A percentile compares a stretch with the other conserved stretches of the same genome.
phyloP scores from a whole-genome alignment of 2,888 invertebrate genomes.

The Sphaeridia pumilis region DNA sequence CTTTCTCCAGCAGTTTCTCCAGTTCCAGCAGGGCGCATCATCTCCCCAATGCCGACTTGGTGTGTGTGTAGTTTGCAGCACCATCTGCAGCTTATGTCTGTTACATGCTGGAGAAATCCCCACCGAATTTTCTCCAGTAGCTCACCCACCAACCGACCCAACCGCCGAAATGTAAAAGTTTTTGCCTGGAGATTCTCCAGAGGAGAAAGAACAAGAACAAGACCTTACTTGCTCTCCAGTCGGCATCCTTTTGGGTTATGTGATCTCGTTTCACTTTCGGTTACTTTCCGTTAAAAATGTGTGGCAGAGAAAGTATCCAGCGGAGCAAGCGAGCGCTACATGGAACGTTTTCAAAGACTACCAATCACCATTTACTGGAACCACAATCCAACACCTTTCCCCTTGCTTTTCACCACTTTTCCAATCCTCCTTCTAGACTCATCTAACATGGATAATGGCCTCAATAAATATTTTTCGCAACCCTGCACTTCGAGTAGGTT shows the following conservation, averaged over 20 bases:
- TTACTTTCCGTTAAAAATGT: constrained; percentile 3
- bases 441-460: neutral
- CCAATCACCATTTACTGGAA: neutral
- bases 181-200: neutral
- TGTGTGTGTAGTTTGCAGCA: too few species aligned
- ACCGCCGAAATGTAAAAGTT: neutral
- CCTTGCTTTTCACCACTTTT: neutral
- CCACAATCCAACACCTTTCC: neutral
- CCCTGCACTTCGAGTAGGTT: neutral
- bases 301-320: constrained; percentile 11
- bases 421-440: neutral
- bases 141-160: neutral
- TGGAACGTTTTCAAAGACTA: neutral
- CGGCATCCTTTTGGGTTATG: too few species aligned
- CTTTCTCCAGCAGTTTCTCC: too few species aligned
- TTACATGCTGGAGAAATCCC: neutral
- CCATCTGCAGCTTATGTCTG: too few species aligned
- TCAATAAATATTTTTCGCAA: neutral
- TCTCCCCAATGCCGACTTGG: too few species aligned
- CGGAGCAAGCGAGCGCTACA: neutral
- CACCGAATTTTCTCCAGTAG: neutral
- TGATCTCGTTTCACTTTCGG: neutral
- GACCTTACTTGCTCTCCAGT: neutral
- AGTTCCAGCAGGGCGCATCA: too few species aligned
- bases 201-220: neutral